Evolutionary conservation across 2,888 invertebrate species (phyloP).

Genomic region (Ecdyonurus torrentis): DNA sequence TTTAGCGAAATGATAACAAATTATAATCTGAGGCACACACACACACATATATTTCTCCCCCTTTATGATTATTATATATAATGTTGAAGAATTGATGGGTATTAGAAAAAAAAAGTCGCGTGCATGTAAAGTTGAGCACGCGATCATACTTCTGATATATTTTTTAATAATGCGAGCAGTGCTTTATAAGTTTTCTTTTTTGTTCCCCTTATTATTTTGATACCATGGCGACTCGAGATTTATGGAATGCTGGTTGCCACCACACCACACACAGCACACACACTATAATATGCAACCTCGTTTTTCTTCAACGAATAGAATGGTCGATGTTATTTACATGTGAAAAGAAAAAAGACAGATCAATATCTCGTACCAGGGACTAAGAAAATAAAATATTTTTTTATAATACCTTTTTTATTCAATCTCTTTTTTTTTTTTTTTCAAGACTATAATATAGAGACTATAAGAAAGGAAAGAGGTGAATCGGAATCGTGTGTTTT

Average conservation of each 20-base stretch:
- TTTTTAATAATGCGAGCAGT: too few species aligned
- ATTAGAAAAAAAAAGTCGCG: background rate
- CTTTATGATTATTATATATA: too few species aligned
- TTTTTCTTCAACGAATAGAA: background rate
- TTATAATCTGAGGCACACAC: background rate
- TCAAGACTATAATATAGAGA: background rate
- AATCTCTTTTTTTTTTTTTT: too few species aligned
- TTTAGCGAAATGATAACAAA: background rate
- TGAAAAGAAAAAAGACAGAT: background rate
- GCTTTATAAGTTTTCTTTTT: too few species aligned
- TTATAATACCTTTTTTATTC: background rate
- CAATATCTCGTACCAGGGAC: background rate
- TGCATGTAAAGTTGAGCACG: background rate
- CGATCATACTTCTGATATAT: too few species aligned
- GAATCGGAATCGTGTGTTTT: too few species aligned
- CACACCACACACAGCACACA: background rate
- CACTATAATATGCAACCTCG: background rate
- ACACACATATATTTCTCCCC: background rate
- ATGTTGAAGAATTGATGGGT: background rate
- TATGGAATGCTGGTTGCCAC: background rate
- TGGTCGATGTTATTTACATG: background rate
- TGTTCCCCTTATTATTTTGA: background rate
- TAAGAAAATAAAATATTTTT: background rate
- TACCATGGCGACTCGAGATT: background rate
- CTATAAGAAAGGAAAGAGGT: too few species aligned